phyloP scores from a whole-genome alignment of 2,888 invertebrate species.

The Helleia helle region DNA sequence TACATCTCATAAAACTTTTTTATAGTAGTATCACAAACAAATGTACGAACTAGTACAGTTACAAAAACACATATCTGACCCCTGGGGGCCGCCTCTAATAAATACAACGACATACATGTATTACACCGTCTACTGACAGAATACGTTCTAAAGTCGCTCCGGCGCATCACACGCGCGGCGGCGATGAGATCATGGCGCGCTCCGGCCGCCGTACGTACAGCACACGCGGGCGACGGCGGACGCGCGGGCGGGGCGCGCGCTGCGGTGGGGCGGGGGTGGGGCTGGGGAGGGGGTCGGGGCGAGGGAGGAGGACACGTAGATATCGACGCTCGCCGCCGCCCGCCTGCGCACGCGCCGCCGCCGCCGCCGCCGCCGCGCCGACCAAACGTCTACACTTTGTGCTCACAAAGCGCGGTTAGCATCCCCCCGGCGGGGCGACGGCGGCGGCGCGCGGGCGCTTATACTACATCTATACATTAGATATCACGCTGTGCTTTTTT shows the following conservation, averaged over 20 bases:
- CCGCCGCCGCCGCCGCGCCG: conserved; percentile 21
- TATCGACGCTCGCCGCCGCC: conserved; percentile 42
- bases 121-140: conserved; percentile 63
- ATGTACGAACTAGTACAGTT: conserved; percentile 73
- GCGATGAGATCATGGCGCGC: conserved; percentile 61
- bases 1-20: conserved; percentile 64
- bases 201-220: conserved; percentile 53
- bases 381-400: conserved; percentile 31
- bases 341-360: conserved; percentile 28
- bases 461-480: conserved; percentile 68
- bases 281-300: conserved; percentile 16
- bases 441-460: conserved; percentile 35
- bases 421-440: conserved; percentile 26
- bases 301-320: conserved; percentile 27
- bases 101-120: conserved; percentile 66
- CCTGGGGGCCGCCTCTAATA: conserved; percentile 59
- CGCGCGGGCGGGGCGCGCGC: conserved; percentile 49
- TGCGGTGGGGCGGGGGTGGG: conserved; percentile 38
- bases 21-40: conserved; percentile 76
- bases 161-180: conserved; percentile 66
- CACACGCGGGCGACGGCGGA: no score
- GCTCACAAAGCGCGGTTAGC: conserved; percentile 34
- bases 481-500: conserved; percentile 75
- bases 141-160: conserved; percentile 64
- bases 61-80: conserved; percentile 59